A percentile compares a stretch with the other conserved stretches of the same genome.
These are phyloP conservation scores for Listronotus bonariensis DNA, from an alignment of 1,140 invertebrate genomes.

Conservation along the genomic window DNA sequence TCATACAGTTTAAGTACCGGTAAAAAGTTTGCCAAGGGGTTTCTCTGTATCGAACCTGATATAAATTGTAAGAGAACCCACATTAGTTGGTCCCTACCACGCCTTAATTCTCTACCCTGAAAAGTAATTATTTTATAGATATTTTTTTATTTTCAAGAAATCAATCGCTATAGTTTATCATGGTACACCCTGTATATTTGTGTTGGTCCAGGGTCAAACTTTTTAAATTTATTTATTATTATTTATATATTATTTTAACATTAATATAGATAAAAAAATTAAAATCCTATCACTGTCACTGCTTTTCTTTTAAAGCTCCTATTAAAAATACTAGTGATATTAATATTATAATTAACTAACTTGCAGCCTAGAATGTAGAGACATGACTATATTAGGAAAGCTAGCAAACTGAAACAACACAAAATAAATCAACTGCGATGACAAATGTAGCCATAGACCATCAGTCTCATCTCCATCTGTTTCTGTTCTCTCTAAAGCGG, in stretches of 20 bases:
- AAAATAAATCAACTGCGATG: slow-evolving; percentile 95
- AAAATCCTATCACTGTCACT: too few species aligned
- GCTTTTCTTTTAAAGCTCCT: too few species aligned
- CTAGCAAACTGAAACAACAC: slow-evolving; percentile 92
- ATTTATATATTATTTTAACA: too few species aligned
- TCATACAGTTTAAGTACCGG: slow-evolving; percentile 92
- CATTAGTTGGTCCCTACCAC: slow-evolving; percentile 94
- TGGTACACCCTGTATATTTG: too few species aligned
- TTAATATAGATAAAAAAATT: too few species aligned
- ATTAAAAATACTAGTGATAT: too few species aligned
- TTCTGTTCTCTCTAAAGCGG: slow-evolving; percentile 91
- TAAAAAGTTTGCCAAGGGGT: slow-evolving; percentile 86
- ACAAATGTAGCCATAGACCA: slow-evolving; percentile 91
- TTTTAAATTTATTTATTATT: too few species aligned
- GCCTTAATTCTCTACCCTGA: slow-evolving; percentile 58
- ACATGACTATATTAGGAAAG: slow-evolving; percentile 90
- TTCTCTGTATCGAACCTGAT: slow-evolving; percentile 94
- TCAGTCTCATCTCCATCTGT: slow-evolving; percentile 73
- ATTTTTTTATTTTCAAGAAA: too few species aligned
- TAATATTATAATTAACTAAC: slow-evolving; percentile 33
- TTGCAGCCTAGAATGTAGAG: slow-evolving; percentile 70
- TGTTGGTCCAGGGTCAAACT: too few species aligned
- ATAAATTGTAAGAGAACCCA: slow-evolving; percentile 97
- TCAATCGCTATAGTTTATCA: too few species aligned
- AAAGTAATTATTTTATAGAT: too few species aligned